Conservation (phyloP, 2,113 vertebrate species). For the Mustela nigripes region DNA sequence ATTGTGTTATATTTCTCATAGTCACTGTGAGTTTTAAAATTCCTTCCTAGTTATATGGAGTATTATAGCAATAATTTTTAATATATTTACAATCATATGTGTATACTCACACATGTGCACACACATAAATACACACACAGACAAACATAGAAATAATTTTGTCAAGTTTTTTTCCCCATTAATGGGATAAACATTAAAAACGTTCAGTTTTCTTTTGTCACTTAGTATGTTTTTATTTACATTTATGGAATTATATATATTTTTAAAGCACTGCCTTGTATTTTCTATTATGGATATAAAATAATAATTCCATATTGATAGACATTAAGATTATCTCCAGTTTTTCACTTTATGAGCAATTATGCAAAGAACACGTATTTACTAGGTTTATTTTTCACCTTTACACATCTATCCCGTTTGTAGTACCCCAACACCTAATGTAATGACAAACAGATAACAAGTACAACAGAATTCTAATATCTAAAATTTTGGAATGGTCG, state of each 20-base stretch:
- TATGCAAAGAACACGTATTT: not conserved
- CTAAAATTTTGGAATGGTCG: not conserved
- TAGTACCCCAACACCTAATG: rapidly evolving
- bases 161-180: not conserved
- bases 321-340: not conserved
- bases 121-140: not conserved
- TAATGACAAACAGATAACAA: not conserved
- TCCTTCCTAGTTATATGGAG: not conserved
- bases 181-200: not conserved
- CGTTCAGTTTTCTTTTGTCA: not conserved
- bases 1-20: not conserved
- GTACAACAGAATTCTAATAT: not conserved
- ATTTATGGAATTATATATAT: not conserved
- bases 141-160: not conserved
- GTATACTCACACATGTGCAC: not conserved
- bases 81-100: not conserved
- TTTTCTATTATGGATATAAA: not conserved
- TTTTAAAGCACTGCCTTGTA: not conserved
- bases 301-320: not conserved
- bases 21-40: not conserved
- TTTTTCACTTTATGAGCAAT: not conserved
- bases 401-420: not conserved
- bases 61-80: not conserved
- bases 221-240: not conserved
- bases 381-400: not conserved